phyloP scores from a whole-genome alignment of 2,888 invertebrate genomes.

The Danaus chrysippus region DNA sequence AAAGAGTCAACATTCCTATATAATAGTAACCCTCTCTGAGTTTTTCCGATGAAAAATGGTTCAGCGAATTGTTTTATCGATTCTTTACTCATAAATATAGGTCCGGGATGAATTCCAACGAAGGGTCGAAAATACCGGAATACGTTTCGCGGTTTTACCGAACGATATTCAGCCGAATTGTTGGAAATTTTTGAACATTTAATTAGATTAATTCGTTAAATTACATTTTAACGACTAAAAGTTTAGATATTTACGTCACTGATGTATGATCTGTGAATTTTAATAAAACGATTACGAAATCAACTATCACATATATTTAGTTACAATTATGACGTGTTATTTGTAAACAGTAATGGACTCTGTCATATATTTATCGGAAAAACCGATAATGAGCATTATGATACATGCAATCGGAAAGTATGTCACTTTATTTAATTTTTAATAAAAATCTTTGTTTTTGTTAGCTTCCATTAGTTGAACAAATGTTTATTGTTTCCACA shows the following conservation, averaged over 20 bases:
- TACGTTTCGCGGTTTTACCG: not conserved
- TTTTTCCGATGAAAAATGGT: conserved; percentile 26
- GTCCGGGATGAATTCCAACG: conserved; percentile 16
- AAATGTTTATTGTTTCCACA: conserved; percentile 35
- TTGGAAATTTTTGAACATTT: too few relatives aligned
- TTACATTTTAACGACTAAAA: too few relatives aligned
- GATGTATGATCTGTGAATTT: too few relatives aligned
- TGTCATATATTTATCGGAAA: not conserved
- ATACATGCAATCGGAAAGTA: too few relatives aligned
- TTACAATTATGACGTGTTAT: not conserved
- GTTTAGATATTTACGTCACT: too few relatives aligned
- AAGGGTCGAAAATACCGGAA: conserved; percentile 14
- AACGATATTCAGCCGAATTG: not conserved
- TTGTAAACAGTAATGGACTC: not conserved
- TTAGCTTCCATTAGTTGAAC: conserved; percentile 35
- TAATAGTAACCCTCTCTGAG: conserved; percentile 17
- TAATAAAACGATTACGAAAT: too few relatives aligned
- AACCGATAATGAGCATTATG: not conserved
- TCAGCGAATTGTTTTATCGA: conserved; percentile 23
- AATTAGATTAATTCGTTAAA: too few relatives aligned
- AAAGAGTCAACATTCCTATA: not conserved
- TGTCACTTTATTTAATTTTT: too few relatives aligned
- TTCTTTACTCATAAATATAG: conserved; percentile 16
- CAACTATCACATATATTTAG: too few relatives aligned
- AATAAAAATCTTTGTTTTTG: conserved; percentile 20